Conservation (phyloP, 1,140 invertebrate species). For the Lepidostoma basale region DNA sequence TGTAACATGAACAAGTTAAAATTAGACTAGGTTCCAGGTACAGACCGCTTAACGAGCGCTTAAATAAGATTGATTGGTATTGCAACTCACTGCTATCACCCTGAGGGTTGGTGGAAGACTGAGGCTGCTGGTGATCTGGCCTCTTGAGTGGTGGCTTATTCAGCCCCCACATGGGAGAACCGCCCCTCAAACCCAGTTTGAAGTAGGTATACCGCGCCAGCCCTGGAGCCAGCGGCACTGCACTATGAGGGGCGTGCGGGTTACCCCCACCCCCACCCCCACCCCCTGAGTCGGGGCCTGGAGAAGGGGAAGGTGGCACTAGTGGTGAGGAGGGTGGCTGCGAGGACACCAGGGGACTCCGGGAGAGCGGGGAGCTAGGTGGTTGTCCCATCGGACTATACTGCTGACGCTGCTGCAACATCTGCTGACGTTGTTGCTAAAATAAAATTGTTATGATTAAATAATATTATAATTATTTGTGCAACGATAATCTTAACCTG, state of each 20-base stretch:
- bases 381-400: slow-evolving; percentile 64
- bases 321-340: slow-evolving; percentile 50
- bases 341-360: slow-evolving; percentile 62
- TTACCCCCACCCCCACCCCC: slow-evolving; percentile 59
- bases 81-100: slow-evolving; percentile 1
- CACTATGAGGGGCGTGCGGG: slow-evolving; percentile 60
- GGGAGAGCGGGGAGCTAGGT: slow-evolving; percentile 68
- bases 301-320: slow-evolving; percentile 55
- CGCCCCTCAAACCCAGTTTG: slow-evolving; percentile 72
- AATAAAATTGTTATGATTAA: too few relatives aligned
- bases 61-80: too few relatives aligned
- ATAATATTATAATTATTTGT: too few relatives aligned
- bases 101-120: slow-evolving; percentile 27
- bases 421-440: slow-evolving; percentile 54
- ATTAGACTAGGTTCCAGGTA: too few relatives aligned
- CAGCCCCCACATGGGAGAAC: slow-evolving; percentile 73
- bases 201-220: slow-evolving; percentile 63
- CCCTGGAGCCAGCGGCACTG: slow-evolving; percentile 56
- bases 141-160: slow-evolving; percentile 42
- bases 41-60: too few relatives aligned
- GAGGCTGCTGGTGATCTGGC: slow-evolving; percentile 48
- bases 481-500: too few relatives aligned
- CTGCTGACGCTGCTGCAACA: slow-evolving; percentile 57
- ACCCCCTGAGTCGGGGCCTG: not conserved
- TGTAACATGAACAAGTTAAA: too few relatives aligned